phyloP scores from a whole-genome alignment of 2,888 invertebrate genomes.

The Lasioglossum figueresi region DNA sequence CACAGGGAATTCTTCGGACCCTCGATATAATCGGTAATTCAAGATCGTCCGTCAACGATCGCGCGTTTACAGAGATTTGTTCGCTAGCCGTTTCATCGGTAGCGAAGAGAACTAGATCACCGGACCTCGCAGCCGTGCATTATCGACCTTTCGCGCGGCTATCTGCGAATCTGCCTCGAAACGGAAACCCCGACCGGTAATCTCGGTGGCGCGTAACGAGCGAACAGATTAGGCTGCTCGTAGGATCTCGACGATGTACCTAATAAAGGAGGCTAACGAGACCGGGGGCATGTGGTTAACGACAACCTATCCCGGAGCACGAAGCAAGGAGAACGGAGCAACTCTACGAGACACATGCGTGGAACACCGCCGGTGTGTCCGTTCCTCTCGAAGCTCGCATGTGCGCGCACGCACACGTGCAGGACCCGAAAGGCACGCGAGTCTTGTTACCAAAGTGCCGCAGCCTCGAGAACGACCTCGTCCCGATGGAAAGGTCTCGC shows the following conservation, averaged over 20 bases:
- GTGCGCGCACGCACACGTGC: slow-evolving; percentile 76
- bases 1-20: neutral
- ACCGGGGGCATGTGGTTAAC: slow-evolving; percentile 76
- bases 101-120: slow-evolving; percentile 5
- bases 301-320: slow-evolving; percentile 39
- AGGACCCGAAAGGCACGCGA: slow-evolving; percentile 78
- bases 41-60: neutral
- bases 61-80: neutral
- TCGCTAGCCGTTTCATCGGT: neutral
- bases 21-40: neutral
- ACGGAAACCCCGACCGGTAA: slow-evolving; percentile 53
- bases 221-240: slow-evolving; percentile 70
- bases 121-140: neutral
- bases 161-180: slow-evolving; percentile 37
- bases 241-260: slow-evolving; percentile 53
- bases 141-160: slow-evolving; percentile 25
- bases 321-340: slow-evolving; percentile 27
- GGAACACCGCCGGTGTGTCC: slow-evolving; percentile 3
- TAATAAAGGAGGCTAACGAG: slow-evolving; percentile 74
- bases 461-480: slow-evolving; percentile 61
- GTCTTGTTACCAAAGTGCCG: slow-evolving; percentile 83
- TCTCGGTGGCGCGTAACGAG: slow-evolving; percentile 63
- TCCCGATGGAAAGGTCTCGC: slow-evolving; percentile 42
- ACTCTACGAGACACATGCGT: slow-evolving; percentile 52
- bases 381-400: slow-evolving; percentile 49